Evolutionary conservation across 2,113 vertebrate species (phyloP).

Genomic region (Vireo altiloquus): DNA sequence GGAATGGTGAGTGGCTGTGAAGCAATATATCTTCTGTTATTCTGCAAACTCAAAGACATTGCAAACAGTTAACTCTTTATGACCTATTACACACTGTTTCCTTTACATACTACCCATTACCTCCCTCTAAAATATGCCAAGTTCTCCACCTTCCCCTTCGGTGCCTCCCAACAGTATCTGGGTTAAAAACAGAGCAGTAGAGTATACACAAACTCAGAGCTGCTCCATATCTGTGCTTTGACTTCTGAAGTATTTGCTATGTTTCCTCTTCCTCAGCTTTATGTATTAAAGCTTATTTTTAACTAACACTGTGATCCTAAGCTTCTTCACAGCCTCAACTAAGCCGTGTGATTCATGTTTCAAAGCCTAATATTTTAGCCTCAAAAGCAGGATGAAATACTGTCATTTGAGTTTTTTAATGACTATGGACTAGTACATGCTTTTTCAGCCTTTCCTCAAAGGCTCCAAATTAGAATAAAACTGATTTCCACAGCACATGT

Average conservation of each 20-base stretch:
- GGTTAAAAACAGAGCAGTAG: neutral
- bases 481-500: conserved; percentile 51
- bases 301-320: conserved; percentile 41
- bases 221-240: neutral
- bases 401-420: conserved; percentile 63
- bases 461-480: conserved; percentile 63
- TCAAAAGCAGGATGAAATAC: conserved; percentile 57
- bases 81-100: neutral
- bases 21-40: neutral
- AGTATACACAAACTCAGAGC: neutral
- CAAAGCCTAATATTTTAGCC: conserved; percentile 55
- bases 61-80: neutral
- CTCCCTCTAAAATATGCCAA: neutral
- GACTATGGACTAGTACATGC: conserved; percentile 37
- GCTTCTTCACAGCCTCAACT: conserved; percentile 41
- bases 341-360: conserved; percentile 46
- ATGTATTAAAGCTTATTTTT: conserved; percentile 64
- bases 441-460: conserved; percentile 59
- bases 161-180: neutral
- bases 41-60: neutral
- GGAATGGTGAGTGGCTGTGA: neutral
- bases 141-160: neutral
- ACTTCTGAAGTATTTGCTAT: neutral
- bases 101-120: neutral
- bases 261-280: conserved; percentile 25